Conservation (phyloP, 2,888 invertebrate species). For the Harmothoe impar region DNA sequence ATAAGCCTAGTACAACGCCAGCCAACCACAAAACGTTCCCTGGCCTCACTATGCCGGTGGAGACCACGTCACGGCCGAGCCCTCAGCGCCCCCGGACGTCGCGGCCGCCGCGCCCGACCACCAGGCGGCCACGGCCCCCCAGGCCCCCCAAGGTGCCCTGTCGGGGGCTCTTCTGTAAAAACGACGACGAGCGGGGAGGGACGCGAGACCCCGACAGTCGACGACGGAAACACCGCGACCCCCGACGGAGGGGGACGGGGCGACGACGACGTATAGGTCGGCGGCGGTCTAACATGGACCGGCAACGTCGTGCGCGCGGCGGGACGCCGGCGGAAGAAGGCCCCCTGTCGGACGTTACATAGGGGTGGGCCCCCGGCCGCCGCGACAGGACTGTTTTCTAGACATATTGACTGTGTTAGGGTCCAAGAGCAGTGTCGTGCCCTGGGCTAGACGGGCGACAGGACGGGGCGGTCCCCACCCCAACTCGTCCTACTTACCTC, state of each 20-base stretch:
- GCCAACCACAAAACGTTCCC: not conserved
- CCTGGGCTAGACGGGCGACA: not conserved
- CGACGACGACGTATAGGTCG: not conserved
- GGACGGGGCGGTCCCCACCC: not conserved
- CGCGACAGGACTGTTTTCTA: not conserved
- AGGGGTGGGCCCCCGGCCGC: not conserved
- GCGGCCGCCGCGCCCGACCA: not conserved
- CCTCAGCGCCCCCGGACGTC: not conserved
- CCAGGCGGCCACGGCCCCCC: not conserved
- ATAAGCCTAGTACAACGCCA: not conserved
- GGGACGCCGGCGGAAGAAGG: not conserved
- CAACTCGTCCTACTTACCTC: not conserved
- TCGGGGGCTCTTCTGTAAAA: slow-evolving; percentile 1
- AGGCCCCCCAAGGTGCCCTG: not conserved
- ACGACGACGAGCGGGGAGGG: not conserved
- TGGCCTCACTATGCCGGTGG: not conserved
- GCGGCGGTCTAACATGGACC: not conserved
- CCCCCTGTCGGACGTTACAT: slow-evolving; percentile 30
- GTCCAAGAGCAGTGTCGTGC: not conserved
- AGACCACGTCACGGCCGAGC: not conserved
- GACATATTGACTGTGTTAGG: not conserved
- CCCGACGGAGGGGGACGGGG: not conserved
- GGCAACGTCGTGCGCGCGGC: not conserved
- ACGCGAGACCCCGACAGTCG: not conserved
- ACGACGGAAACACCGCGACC: not conserved